A percentile compares a stretch with the other conserved stretches of the same genome.
phyloP scores from a whole-genome alignment of 1,140 invertebrate genomes.

The Cotesia chilonis region DNA sequence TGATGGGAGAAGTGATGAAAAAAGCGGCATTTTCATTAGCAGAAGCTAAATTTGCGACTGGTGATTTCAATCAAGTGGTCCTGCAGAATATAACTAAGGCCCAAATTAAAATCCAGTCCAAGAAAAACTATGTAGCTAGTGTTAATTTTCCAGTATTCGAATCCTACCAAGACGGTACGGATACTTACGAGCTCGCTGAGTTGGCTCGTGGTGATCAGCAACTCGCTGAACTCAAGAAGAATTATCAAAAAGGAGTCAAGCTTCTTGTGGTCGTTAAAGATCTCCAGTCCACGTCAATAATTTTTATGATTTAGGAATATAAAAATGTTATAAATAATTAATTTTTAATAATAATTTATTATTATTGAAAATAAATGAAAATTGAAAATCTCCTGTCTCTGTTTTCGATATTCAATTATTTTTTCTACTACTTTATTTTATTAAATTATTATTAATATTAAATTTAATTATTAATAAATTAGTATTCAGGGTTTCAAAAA shows the following conservation, averaged over 20 bases:
- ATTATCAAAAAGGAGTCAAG: slow-evolving; percentile 92
- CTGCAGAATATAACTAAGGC: slow-evolving; percentile 99
- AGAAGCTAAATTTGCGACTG: slow-evolving; percentile 98
- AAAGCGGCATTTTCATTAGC: slow-evolving; percentile 98
- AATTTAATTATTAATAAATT: no score
- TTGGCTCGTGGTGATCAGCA: slow-evolving; percentile 94
- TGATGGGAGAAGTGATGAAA: slow-evolving; percentile 99
- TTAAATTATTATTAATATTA: no score
- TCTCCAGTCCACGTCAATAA: no score
- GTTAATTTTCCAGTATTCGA: slow-evolving; percentile 96
- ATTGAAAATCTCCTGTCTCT: no score
- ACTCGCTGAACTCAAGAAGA: slow-evolving; percentile 93
- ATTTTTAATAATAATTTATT: no score
- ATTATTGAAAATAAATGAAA: no score
- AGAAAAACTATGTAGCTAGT: slow-evolving; percentile 99
- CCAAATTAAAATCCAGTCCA: slow-evolving; percentile 97
- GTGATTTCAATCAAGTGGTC: slow-evolving; percentile 99
- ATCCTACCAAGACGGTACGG: slow-evolving; percentile 92
- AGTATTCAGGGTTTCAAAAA: no score
- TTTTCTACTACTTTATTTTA: no score
- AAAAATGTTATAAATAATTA: no score
- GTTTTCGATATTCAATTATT: no score
- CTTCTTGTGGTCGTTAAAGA: slow-evolving; percentile 78
- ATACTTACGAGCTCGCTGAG: slow-evolving; percentile 93
- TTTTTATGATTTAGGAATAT: no score